These are phyloP conservation scores for Pyrocoelia pectoralis DNA, from an alignment of 2,888 invertebrate genomes.

Conservation along the genomic window DNA sequence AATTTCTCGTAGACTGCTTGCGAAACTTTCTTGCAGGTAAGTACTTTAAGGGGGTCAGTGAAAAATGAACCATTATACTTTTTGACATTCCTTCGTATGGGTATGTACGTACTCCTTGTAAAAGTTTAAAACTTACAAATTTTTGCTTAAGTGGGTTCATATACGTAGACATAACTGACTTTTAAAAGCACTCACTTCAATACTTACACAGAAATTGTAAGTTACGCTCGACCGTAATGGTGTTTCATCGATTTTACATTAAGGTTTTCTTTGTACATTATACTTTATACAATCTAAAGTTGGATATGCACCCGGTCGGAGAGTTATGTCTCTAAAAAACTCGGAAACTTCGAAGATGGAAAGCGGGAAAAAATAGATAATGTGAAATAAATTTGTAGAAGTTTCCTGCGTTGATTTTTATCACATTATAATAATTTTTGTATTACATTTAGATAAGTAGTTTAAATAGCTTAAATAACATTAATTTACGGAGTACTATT, in stretches of 20 bases:
- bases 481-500: constrained; percentile 1
- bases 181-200: constrained; percentile 27
- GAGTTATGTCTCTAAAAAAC: constrained; percentile 59
- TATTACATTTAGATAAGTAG: constrained; percentile 26
- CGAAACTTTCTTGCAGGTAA: not conserved
- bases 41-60: not conserved
- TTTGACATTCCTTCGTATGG: not conserved
- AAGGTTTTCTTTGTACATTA: constrained; percentile 63
- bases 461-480: constrained; percentile 1
- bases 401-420: constrained; percentile 58
- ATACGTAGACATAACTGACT: constrained; percentile 21
- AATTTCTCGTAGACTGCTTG: no score
- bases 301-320: constrained; percentile 60
- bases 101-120: not conserved
- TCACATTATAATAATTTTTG: constrained; percentile 56
- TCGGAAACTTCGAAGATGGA: constrained; percentile 54
- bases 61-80: not conserved
- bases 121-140: constrained; percentile 10
- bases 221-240: constrained; percentile 59
- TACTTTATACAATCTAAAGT: constrained; percentile 63
- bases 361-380: constrained; percentile 60
- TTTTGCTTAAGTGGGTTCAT: constrained; percentile 10
- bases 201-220: constrained; percentile 33
- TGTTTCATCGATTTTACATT: constrained; percentile 63
- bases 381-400: constrained; percentile 61